A percentile compares a stretch with the other conserved stretches of the same genome.
These are phyloP conservation scores for Nasonovia ribisnigri DNA, from an alignment of 2,888 invertebrate species.

Conservation along the genomic window DNA sequence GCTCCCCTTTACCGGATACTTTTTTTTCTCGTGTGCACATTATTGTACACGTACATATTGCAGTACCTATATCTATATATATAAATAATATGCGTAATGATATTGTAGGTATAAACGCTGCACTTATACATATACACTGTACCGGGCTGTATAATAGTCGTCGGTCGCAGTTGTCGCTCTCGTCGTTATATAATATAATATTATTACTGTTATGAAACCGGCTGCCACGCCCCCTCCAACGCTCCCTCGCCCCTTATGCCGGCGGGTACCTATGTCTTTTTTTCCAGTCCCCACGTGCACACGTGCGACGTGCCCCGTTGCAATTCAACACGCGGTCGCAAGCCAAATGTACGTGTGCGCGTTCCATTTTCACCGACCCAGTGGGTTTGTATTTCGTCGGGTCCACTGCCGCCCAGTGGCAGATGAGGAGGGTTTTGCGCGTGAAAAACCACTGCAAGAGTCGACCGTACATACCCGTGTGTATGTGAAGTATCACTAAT, in stretches of 20 bases:
- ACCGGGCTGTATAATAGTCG: background rate
- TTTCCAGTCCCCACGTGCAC: background rate
- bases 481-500: background rate
- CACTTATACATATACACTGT: background rate
- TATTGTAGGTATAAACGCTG: background rate
- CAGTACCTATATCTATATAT: background rate
- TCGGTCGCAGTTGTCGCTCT: constrained; percentile 27
- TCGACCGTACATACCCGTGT: background rate
- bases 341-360: background rate
- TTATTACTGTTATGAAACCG: constrained; percentile 50
- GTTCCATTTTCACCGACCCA: background rate
- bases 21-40: background rate
- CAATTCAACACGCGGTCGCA: constrained; percentile 19
- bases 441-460: background rate
- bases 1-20: background rate
- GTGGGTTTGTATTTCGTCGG: background rate
- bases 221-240: background rate
- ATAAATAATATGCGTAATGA: background rate
- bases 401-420: background rate
- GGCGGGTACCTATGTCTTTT: background rate
- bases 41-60: background rate
- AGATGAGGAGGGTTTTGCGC: background rate
- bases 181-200: background rate
- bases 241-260: background rate
- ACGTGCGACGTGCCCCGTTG: constrained; percentile 31